These are phyloP conservation scores for Phalacrocorax carbo DNA, from an alignment of 2,113 vertebrate species.

Conservation along the genomic window DNA sequence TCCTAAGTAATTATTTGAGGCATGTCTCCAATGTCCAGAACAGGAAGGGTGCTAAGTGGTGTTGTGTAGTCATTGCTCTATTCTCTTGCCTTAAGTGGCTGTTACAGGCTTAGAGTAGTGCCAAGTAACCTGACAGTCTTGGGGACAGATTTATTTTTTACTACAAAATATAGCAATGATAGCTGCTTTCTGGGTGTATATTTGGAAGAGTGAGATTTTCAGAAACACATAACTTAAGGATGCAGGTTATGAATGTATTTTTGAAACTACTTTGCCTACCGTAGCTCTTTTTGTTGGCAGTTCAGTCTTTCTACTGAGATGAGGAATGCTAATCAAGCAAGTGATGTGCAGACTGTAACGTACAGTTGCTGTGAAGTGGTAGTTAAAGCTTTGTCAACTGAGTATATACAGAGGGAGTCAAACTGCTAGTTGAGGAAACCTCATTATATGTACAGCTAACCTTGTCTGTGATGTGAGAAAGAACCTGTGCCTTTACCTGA, in stretches of 20 bases:
- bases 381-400: neutral
- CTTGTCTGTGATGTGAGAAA: neutral
- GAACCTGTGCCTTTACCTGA: neutral
- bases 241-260: neutral
- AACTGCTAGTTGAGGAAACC: neutral
- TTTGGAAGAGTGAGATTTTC: neutral
- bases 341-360: neutral
- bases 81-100: neutral
- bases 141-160: neutral
- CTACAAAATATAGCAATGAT: neutral
- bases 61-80: neutral
- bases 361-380: neutral
- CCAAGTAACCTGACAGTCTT: neutral
- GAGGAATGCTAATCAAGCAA: neutral
- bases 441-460: neutral
- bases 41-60: neutral
- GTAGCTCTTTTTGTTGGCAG: neutral
- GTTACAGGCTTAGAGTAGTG: neutral
- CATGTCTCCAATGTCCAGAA: neutral
- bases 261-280: neutral
- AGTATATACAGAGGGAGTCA: neutral
- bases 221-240: neutral
- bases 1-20: neutral
- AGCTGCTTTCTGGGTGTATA: neutral
- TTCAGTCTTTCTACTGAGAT: neutral